Conservation (phyloP, 2,113 vertebrate species). For the Bothrops jararaca region DNA sequence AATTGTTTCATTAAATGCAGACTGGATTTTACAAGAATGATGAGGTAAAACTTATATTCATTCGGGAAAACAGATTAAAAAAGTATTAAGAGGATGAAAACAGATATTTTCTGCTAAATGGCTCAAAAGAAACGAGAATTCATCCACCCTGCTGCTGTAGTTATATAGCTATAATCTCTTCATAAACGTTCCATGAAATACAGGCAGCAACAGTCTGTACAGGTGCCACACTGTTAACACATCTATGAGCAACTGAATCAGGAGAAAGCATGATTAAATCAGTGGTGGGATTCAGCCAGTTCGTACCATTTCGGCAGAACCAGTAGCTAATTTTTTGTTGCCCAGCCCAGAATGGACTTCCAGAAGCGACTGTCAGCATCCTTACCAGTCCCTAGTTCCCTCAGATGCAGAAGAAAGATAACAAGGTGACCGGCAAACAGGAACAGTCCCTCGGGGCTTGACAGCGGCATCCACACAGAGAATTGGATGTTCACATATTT, state of each 20-base stretch:
- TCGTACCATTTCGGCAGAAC: too few relatives aligned
- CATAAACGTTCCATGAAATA: constrained; percentile 17
- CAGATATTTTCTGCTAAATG: constrained; percentile 46
- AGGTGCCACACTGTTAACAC: not conserved
- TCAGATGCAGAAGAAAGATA: too few relatives aligned
- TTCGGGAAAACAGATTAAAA: constrained; percentile 28
- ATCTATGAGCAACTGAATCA: not conserved
- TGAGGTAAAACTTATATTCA: constrained; percentile 35
- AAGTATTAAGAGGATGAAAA: constrained; percentile 45
- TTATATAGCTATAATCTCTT: constrained; percentile 11
- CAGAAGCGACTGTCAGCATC: too few relatives aligned
- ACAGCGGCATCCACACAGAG: too few relatives aligned
- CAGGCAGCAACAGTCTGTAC: not conserved
- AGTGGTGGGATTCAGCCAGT: too few relatives aligned
- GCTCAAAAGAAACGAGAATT: constrained; percentile 42
- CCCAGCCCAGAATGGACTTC: too few relatives aligned
- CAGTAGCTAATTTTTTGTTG: too few relatives aligned
- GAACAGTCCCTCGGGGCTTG: too few relatives aligned
- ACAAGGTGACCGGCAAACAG: too few relatives aligned
- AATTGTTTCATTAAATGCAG: constrained; percentile 19
- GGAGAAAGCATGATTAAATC: not conserved
- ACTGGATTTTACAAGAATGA: constrained; percentile 27
- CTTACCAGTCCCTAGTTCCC: too few relatives aligned
- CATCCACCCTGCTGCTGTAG: constrained; percentile 16
- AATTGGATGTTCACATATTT: too few relatives aligned